phyloP scores from a whole-genome alignment of 2,113 vertebrate genomes.

The Anseranas semipalmata region DNA sequence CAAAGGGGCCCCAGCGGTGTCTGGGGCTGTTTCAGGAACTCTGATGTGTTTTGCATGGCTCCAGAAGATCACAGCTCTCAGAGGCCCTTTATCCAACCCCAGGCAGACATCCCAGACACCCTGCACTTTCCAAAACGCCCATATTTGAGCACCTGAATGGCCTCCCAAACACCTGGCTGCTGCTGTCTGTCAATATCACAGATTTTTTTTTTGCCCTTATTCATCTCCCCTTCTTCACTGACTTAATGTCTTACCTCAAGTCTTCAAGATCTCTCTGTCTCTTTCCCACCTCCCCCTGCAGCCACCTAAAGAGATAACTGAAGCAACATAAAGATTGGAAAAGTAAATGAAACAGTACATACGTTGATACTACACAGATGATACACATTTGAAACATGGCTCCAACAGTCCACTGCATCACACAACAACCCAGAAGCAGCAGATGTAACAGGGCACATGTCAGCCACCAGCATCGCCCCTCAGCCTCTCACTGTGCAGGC shows the following conservation, averaged over 20 bases:
- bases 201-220: not conserved
- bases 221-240: not conserved
- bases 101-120: not conserved
- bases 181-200: not conserved
- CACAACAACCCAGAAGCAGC: not conserved
- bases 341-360: not conserved
- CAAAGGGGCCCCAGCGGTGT: not conserved
- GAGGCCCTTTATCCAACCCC: not conserved
- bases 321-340: not conserved
- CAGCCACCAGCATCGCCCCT: rapidly evolving
- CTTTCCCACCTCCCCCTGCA: not conserved
- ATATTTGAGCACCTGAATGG: not conserved
- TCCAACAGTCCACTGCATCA: not conserved
- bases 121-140: not conserved
- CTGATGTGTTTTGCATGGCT: not conserved
- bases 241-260: not conserved
- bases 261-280: not conserved
- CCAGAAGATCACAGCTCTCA: not conserved
- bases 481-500: not conserved
- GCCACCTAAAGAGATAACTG: not conserved
- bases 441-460: not conserved
- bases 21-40: not conserved
- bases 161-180: not conserved
- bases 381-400: not conserved
- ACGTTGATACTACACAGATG: not conserved